Percentiles rank a stretch among this genome's conserved stretches.
Evolutionary conservation across 2,888 invertebrate species (phyloP).

Genomic region (Scotopteryx bipunctaria): DNA sequence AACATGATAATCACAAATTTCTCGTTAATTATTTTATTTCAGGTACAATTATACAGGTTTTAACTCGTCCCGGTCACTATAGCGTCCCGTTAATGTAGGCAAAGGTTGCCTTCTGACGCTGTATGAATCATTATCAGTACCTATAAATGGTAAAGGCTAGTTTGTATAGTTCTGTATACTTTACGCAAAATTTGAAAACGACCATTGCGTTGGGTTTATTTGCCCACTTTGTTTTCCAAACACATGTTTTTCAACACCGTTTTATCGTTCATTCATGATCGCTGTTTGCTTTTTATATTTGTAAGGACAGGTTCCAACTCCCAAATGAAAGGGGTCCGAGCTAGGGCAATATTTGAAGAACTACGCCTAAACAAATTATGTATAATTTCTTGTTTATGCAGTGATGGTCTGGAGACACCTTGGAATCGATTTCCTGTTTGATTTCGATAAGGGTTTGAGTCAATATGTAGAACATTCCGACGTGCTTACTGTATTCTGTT

Average conservation of each 20-base stretch:
- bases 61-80: no score
- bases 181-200: no score
- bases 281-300: slow-evolving; percentile 43
- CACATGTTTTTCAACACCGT: slow-evolving; percentile 29
- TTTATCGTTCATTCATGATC: slow-evolving; percentile 45
- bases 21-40: no score
- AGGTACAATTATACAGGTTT: no score
- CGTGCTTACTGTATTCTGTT: slow-evolving; percentile 27
- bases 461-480: slow-evolving; percentile 41
- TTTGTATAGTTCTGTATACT: no score
- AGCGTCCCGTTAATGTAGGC: no score
- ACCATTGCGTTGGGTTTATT: no score
- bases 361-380: slow-evolving; percentile 44
- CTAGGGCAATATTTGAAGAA: slow-evolving; percentile 49
- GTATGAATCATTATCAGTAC: no score
- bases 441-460: slow-evolving; percentile 52
- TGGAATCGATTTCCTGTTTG: slow-evolving; percentile 58
- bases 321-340: slow-evolving; percentile 53
- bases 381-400: slow-evolving; percentile 17
- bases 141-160: no score
- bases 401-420: slow-evolving; percentile 42
- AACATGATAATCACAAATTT: background rate
- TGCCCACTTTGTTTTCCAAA: slow-evolving; percentile 11
- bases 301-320: slow-evolving; percentile 36
- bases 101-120: no score